Base-by-base conservation (phyloP, 2,797 vertebrate genomes). In the Phataginus tetradactyla region DNA sequence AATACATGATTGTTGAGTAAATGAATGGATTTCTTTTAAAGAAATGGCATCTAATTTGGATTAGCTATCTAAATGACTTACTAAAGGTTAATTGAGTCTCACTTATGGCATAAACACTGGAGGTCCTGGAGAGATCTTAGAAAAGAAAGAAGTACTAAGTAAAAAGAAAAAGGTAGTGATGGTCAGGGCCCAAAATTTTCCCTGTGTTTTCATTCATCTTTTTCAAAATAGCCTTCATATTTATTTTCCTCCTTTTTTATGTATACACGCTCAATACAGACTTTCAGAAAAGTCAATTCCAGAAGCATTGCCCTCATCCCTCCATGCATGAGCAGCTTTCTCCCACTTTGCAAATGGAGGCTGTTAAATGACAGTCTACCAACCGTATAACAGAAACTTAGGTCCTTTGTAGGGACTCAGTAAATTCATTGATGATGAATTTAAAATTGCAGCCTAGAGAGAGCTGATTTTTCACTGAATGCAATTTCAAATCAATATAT, bases 401-500 rank as follows among this genome's bases (percentile, higher is more conserved):
- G 29, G 45, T 27, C 34, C 61, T 63, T 74, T 3, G 20, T 63
- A 59, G 77, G 23, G 59, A 64, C 74, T 92, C 90, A 79, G 2
- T 86, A 72, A 37, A 64, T 84, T 51, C 64, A 42, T 39, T 57
- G 86, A 84, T 84, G 86, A 89, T 89, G 92, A 93, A 95, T 97
- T 93, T 94, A 95, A 97, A 92, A 78, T 57, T 72, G 45, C 51
- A 34, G 68, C 75, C 53, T 39, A 51, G 53, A 71, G 57, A 71
- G 75, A 92, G 37, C 81, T 68, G 86, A 84, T 80, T 97, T 96
- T 91, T 81, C 83, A 91, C 34, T 91, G 93, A 95, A 49, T 42
- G 63, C 78, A 87, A 95, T 96, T 95, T 91, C 51, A 84, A 81
- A 96, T 97, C 94, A 90, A 93, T 96, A 63, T 95, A 87, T 96